phyloP scores from a whole-genome alignment of 1,140 invertebrate genomes.

The Diorhabda carinulata region DNA sequence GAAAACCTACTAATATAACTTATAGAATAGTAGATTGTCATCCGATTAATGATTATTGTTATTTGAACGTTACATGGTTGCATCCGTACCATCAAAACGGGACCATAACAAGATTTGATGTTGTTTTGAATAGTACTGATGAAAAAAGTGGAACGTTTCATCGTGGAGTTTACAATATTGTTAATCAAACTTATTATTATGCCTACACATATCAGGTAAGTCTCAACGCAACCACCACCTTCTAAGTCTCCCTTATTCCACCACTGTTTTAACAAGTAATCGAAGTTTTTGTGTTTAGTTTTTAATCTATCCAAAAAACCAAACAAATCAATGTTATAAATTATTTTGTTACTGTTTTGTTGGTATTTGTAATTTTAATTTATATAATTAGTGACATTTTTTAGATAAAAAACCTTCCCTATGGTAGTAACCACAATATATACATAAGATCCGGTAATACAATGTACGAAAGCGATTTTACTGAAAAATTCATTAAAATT shows the following conservation, averaged over 20 bases:
- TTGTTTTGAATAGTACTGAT: constrained; percentile 35
- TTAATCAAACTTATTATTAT: constrained; percentile 27
- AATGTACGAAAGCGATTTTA: constrained; percentile 31
- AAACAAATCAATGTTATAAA: no score
- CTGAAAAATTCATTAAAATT: constrained; percentile 24
- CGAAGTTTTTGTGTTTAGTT: no score
- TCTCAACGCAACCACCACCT: background rate
- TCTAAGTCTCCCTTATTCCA: no score
- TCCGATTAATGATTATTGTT: constrained; percentile 29
- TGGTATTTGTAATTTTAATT: no score
- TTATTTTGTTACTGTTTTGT: no score
- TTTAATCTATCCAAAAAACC: no score
- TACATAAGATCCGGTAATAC: constrained; percentile 33
- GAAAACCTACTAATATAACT: constrained; percentile 33
- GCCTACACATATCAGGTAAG: constrained; percentile 36
- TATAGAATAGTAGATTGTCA: constrained; percentile 36
- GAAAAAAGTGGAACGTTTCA: constrained; percentile 22
- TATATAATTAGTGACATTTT: constrained; percentile 10
- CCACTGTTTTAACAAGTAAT: no score
- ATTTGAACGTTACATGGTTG: constrained; percentile 36
- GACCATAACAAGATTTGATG: constrained; percentile 33
- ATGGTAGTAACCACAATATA: constrained; percentile 31
- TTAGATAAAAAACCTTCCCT: constrained; percentile 37
- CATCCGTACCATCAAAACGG: constrained; percentile 37
- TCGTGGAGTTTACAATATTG: constrained; percentile 30